Conservation (phyloP, 2,113 vertebrate species). For the Indicator maculatus region DNA sequence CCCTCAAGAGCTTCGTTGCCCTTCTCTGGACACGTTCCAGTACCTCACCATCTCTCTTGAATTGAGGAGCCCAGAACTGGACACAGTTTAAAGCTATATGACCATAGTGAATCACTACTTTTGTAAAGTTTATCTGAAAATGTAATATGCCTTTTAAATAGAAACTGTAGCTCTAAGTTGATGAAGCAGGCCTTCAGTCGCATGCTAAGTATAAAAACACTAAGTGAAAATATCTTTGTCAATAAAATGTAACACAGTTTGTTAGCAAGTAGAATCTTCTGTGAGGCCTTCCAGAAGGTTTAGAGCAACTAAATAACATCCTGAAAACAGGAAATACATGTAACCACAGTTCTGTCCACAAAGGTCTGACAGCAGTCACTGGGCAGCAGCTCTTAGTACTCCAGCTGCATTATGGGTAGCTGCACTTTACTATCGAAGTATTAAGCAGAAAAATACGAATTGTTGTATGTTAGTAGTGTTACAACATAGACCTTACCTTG, state of each 20-base stretch:
- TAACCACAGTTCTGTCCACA: not conserved
- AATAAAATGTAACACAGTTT: slow-evolving; percentile 38
- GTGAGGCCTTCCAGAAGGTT: slow-evolving; percentile 7
- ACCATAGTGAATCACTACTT: not conserved
- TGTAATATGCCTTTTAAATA: not conserved
- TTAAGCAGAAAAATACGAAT: not conserved
- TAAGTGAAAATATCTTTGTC: slow-evolving; percentile 10
- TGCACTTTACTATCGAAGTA: not conserved
- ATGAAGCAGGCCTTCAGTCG: not conserved
- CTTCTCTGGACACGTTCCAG: too few relatives aligned
- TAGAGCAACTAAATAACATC: not conserved
- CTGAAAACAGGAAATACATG: not conserved
- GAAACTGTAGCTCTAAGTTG: not conserved
- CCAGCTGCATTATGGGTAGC: not conserved
- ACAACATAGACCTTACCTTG: not conserved
- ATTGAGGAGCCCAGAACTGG: too few relatives aligned
- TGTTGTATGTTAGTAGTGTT: not conserved
- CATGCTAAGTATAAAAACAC: not conserved
- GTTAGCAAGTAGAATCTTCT: not conserved
- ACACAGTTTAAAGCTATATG: not conserved
- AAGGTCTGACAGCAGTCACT: not conserved
- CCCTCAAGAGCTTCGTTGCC: too few relatives aligned
- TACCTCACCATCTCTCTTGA: too few relatives aligned
- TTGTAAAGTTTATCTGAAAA: not conserved
- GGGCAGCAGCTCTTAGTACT: not conserved